Conservation (phyloP, 1,140 invertebrate genomes). For the Lepidotrigona ventralis region DNA sequence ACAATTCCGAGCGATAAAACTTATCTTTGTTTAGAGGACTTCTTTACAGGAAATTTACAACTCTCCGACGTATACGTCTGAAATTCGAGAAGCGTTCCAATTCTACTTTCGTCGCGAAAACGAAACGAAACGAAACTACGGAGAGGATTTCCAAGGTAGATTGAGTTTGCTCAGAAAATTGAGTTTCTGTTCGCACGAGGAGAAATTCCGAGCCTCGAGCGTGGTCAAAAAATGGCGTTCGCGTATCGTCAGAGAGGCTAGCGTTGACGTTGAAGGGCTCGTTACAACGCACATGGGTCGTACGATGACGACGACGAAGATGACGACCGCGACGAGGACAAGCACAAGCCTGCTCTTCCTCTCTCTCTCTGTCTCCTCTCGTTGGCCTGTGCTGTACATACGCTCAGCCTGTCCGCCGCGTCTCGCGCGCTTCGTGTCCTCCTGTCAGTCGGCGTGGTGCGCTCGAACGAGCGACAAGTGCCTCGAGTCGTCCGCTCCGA, state of each 20-base stretch:
- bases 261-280: slow-evolving; percentile 16
- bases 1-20: no score
- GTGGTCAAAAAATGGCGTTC: neutral
- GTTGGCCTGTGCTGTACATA: slow-evolving; percentile 30
- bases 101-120: no score
- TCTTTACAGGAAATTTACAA: no score
- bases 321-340: neutral
- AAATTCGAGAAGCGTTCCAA: no score
- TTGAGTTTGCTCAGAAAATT: neutral
- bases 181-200: neutral
- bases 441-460: slow-evolving; percentile 56
- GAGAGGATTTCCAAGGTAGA: no score
- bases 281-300: slow-evolving; percentile 55
- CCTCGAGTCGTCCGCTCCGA: neutral
- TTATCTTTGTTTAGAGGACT: no score
- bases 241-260: neutral
- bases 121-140: no score
- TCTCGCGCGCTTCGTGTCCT: slow-evolving; percentile 14
- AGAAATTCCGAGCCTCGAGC: neutral
- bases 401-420: slow-evolving; percentile 6
- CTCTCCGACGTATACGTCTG: no score
- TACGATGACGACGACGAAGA: neutral
- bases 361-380: neutral
- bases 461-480: slow-evolving; percentile 57
- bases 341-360: neutral